Evolutionary conservation across 35 echinoderm and acorn worm genomes (phyloP).

Genomic region (Apostichopus parvimensis): DNA sequence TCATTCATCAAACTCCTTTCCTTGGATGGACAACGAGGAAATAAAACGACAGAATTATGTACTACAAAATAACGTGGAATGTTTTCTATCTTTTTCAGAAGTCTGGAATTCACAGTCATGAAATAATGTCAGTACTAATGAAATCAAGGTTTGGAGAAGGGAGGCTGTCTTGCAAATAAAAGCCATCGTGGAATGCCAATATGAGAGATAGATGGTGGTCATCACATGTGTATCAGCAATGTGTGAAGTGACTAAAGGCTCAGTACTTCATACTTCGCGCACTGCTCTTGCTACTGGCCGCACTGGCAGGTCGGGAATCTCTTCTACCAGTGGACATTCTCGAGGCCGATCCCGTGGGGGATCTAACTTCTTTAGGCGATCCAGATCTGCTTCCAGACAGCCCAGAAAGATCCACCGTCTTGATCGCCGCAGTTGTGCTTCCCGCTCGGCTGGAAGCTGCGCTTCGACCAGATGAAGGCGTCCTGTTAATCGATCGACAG

Average conservation of each 20-base stretch:
- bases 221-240: background rate
- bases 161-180: background rate
- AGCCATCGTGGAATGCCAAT: background rate
- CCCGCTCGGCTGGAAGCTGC: slow-evolving; percentile 76
- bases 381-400: slow-evolving; percentile 58
- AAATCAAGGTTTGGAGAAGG: too few relatives aligned
- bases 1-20: too few relatives aligned
- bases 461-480: slow-evolving; percentile 78
- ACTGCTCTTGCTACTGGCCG: slow-evolving; percentile 60
- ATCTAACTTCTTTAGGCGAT: slow-evolving; percentile 57
- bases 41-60: too few relatives aligned
- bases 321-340: slow-evolving; percentile 25
- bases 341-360: slow-evolving; percentile 29
- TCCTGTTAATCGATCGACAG: slow-evolving; percentile 51
- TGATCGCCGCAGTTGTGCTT: slow-evolving; percentile 60
- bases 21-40: too few relatives aligned
- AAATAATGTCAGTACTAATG: too few relatives aligned
- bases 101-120: too few relatives aligned
- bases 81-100: too few relatives aligned
- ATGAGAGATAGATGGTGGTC: background rate
- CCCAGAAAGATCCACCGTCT: slow-evolving; percentile 72
- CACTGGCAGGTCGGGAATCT: slow-evolving; percentile 63
- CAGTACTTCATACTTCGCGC: slow-evolving; percentile 41
- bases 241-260: too few relatives aligned
- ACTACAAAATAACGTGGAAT: too few relatives aligned